Percentiles rank a stretch among this genome's conserved stretches.
Evolutionary conservation across 2,888 invertebrate genomes (phyloP).

Genomic region (Tridacna gigas): DNA sequence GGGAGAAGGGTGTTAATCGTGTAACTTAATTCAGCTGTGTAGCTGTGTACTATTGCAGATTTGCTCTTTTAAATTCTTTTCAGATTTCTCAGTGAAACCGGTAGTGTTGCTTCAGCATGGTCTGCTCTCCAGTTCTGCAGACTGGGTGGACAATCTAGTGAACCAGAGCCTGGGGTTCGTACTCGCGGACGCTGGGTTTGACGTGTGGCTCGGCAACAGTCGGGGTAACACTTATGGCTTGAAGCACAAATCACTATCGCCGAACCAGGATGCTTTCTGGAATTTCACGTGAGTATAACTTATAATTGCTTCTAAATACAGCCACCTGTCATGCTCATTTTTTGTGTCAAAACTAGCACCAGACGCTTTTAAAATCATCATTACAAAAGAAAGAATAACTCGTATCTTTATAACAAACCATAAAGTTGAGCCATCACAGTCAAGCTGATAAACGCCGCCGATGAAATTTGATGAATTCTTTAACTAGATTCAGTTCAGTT

Average conservation of each 20-base stretch:
- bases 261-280: constrained; percentile 89
- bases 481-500: too few relatives aligned
- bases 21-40: background rate
- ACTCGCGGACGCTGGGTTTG: constrained; percentile 87
- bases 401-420: background rate
- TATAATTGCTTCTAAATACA: background rate
- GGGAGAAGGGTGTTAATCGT: background rate
- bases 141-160: constrained; percentile 91
- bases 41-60: background rate
- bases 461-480: too few relatives aligned
- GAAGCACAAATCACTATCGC: constrained; percentile 87
- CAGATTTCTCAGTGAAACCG: constrained; percentile 53
- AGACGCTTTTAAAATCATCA: background rate
- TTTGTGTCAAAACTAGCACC: background rate
- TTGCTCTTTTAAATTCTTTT: background rate
- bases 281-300: constrained; percentile 87
- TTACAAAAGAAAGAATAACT: background rate
- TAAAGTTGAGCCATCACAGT: background rate
- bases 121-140: constrained; percentile 90
- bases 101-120: constrained; percentile 87
- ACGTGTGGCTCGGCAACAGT: constrained; percentile 93
- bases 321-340: too few relatives aligned
- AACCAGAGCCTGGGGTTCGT: constrained; percentile 87
- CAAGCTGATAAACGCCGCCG: too few relatives aligned
- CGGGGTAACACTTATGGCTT: constrained; percentile 92